Base-by-base conservation (phyloP, 2,113 vertebrate genomes). In the Myotis davidii region DNA sequence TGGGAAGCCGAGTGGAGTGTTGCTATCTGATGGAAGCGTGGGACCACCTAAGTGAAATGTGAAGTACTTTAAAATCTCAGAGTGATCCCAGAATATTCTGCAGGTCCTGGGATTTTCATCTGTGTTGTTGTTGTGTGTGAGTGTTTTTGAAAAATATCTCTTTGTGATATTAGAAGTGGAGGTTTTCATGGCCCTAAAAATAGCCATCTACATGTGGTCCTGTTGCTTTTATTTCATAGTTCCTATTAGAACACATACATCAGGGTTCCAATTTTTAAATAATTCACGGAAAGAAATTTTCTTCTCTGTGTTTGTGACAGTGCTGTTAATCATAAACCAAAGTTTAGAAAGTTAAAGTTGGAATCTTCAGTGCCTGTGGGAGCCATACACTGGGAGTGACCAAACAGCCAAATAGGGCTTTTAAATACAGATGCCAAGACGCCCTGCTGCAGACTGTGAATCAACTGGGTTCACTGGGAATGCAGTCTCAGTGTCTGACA, bases 111-210 rank as follows among this genome's bases (percentile, higher is more conserved):
- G 86, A 61, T 39, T 94, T 95, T 61, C 9, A 67, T 93, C 1
- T 42, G 37, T 88, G 27, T 6, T 61, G 18, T 6, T 59, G 34
- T 10, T n/a, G 25, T 20, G 21, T 20, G 37, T 37, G 23, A 73
- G 13, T 88, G n/a, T 83, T 74, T 97, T 77, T 81, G 14, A 77
- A 78, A 87, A 72, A 39, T 20, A 45, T 23, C 56, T 94, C 89
- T 78, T 37, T 18, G 52, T 83, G 61, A 34, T 54, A 48, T 54
- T 89, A 83, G 64, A 96, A 79, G 69, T 48, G 54, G 72, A 76
- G 32, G 12, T 90, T 95, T 93, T 77, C 16, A 45, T 39, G 27
- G 25, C 50, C 21, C 0, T 61, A 12, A 93, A 67, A 67, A 37
- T 8, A 69, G 27, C 9, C 32, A 79, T 20, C 54, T 82, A 32